Base-by-base conservation (phyloP, 2,113 vertebrate genomes). In the Arvicanthis niloticus region DNA sequence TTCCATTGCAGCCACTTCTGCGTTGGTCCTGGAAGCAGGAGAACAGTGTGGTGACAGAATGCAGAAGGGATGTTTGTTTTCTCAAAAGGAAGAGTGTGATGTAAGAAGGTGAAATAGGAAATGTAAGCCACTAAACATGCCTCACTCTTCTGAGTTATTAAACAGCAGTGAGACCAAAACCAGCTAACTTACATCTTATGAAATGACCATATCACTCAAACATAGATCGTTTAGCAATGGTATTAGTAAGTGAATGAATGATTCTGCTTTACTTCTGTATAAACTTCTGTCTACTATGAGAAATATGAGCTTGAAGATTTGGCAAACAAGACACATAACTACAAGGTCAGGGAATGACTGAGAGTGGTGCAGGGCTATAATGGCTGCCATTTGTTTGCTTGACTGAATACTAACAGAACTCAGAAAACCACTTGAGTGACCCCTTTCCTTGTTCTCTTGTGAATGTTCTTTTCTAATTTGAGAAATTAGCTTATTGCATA, bases 401-500 rank as follows among this genome's bases (percentile, higher is more conserved):
- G 77, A 31, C 51, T n/a, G 48, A 85, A 53, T 17, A 93, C 15
- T 19, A 72, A 89, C 21, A 86, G 45, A 86, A 93, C 40, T 60
- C 53, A 65, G 45, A 67, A 84, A 85, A 9, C 22, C 87, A 31
- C 72, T 45, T 89, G n/a, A 91, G 29, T 4, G 16, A 58, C 65
- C 75, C 68, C 80, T 82, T 91, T 92, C 76, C 90, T 2, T 73
- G 2, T 51, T 96, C 34, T 82, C 26, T n/a, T 40, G 31, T 60
- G 22, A 42, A 77, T 82, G 9, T 21, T 87, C 45, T 58, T 93
- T 96, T 90, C 37, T 89, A 82, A 56, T 73, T 94, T 73, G 19
- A 70, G 48, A 88, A 89, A 40, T 81, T 77, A 96, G 92, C 89
- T 93, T 22, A n/a, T 76, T 56, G 15, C 34, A 78, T 93, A 13